Evolutionary conservation across 2,113 vertebrate species (phyloP), one percentile per base, ranked within the genome.

Genomic region (Thalassoma bifasciatum): DNA sequence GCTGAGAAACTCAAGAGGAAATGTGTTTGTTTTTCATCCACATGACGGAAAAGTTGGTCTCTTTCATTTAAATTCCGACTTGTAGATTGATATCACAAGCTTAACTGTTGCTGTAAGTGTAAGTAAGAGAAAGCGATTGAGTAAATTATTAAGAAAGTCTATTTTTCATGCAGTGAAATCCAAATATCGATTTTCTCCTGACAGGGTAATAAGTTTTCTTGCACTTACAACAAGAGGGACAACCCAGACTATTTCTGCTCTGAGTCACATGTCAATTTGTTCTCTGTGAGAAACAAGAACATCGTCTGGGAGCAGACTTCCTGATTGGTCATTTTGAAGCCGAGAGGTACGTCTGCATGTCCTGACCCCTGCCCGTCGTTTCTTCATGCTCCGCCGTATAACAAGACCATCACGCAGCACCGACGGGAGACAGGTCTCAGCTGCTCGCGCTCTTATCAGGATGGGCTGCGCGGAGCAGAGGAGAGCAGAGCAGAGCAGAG

Each of bases 301-400:
- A 75, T 47, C 34, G 84, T 57, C 78, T 63, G 74, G 83, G 80
- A 86, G 81, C 78, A 66, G 59, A 72, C 84, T 84, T 88, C 72
- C 86, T 85, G 86, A 85, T 86, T 88, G 89, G 84, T 85, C 87
- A 87, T 89, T 89, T 87, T 83, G 73, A 86, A 87, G 72, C 85
- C 42, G 78, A 78, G 80, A 34, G 82, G 78, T 77, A 53, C 40
- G 77, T 88, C 72, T 85, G 81, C 82, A 75, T 85, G 75, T 81
- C 74, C 77, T 90, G 87, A 91, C 89, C 89, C 85, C 81, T 86
- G 84, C 85, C 82, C 63, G 49, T 60, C 76, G 85, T 77, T 84
- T 79, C 81, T 79, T 88, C 81, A 74, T 83, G 81, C 86, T 83
- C 75, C 13, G 77, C 86, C 83, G 85, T 88, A 86, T 90, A 91